Base-by-base conservation (phyloP, 1,140 invertebrate species). In the Ptiloglossa arizonensis region DNA sequence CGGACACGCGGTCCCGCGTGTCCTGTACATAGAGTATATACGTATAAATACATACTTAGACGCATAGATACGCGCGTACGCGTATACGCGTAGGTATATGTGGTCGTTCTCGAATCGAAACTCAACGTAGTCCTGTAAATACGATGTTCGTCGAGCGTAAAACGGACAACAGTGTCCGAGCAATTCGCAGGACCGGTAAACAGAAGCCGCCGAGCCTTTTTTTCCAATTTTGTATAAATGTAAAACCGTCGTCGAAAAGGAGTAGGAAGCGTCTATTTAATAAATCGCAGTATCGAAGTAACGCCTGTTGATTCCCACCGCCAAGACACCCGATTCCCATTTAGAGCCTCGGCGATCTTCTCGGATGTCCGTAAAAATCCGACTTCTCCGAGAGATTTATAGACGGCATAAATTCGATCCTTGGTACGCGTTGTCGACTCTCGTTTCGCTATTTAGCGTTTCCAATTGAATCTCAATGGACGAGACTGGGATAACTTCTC, bases 151-250 rank as follows among this genome's bases (percentile, higher is more conserved):
- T 24, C 35, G 38, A 50, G n/a, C 57, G 32, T 32, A 50, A 60
- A 13, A 19, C 5, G 57, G 17, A 32, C 8, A n/a, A n/a, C n/a
- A n/a, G 19, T 60, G 24, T 22, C 11, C 15, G 1, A 11, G 35
- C 11, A 29, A 9, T 13, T 8, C 44, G 46, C 8, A 11, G 35
- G 38, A 32, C 5, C n/a, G 46, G 27, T 41, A 29, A 56, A 60
- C 15, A n/a, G 19, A 17, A 32, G 0, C 63, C n/a, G 0, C 27
- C 62, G 50, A 13, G 15, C 60, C 60, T 76, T 63, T 81, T n/a
- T 82, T 83, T 86, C 80, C 83, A 86, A 79, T 90, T 91, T 90
- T 91, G 90, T 91, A 91, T 89, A 91, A 91, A 91, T 91, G 89
- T 90, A 90, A 88, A 90, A 70, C 59, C 77, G 69, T 79, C 75